Evolutionary conservation across 2,797 vertebrate species (phyloP).

Genomic region (Lepus townsendii): DNA sequence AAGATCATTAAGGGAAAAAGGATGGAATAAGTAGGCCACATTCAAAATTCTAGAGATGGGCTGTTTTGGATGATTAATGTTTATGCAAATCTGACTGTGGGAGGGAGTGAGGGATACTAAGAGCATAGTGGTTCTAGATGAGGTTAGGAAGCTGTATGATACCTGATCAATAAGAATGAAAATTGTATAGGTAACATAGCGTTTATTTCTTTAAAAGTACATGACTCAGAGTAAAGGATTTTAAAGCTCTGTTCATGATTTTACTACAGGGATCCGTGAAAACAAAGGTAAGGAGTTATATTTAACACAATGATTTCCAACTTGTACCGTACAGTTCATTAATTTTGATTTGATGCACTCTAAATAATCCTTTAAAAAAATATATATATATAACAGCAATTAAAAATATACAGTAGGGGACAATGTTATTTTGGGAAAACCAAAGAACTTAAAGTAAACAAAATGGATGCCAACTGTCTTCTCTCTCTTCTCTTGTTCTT

Average conservation of each 20-base stretch:
- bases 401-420: constrained; percentile 33
- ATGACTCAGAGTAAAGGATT: constrained; percentile 13
- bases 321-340: neutral
- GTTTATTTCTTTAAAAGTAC: constrained; percentile 28
- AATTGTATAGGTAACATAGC: neutral
- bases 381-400: constrained; percentile 56
- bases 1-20: neutral
- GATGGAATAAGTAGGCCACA: neutral
- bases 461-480: neutral
- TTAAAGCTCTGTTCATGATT: constrained; percentile 22
- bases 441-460: constrained; percentile 42
- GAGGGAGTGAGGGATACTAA: neutral
- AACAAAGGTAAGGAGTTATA: neutral
- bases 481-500: neutral
- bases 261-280: neutral
- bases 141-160: neutral
- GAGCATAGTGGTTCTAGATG: neutral
- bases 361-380: constrained; percentile 3
- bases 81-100: neutral
- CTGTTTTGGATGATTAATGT: neutral
- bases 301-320: neutral
- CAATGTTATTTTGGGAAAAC: neutral
- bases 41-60: neutral
- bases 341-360: constrained; percentile 39
- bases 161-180: neutral